phyloP scores from a whole-genome alignment of 2,113 vertebrate species.

The Cinclus cinclus region DNA sequence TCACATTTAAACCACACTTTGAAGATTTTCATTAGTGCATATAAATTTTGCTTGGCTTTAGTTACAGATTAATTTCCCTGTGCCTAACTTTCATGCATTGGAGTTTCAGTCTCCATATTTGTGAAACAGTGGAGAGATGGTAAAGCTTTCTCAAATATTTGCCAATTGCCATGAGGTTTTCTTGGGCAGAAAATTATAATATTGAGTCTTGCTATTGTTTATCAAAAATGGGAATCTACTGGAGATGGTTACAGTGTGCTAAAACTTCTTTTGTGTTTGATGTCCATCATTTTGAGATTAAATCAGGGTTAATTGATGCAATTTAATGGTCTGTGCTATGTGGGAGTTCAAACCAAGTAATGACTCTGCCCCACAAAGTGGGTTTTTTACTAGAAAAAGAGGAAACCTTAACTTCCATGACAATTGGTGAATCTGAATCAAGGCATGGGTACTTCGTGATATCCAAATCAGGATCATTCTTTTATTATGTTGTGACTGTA shows the following conservation, averaged over 20 bases:
- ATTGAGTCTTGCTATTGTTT: background rate
- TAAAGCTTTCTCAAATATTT: background rate
- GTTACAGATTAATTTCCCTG: background rate
- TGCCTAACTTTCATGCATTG: background rate
- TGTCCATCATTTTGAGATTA: background rate
- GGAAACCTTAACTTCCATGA: background rate
- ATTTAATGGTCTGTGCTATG: background rate
- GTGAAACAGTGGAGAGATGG: background rate
- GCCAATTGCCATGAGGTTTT: background rate
- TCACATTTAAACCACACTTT: background rate
- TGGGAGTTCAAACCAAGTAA: background rate
- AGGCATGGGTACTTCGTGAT: background rate
- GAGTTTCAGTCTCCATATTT: background rate
- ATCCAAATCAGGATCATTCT: background rate
- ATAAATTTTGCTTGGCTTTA: background rate
- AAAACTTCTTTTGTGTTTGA: background rate
- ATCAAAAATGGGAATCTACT: background rate
- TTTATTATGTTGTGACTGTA: background rate
- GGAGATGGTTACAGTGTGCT: background rate
- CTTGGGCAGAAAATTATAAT: background rate
- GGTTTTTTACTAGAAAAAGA: background rate
- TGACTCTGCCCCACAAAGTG: background rate
- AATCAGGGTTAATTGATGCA: background rate
- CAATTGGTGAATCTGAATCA: background rate
- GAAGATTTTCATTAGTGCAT: background rate